Evolutionary conservation across 2,797 vertebrate species (phyloP).

Genomic region (Heteromormyrus szaboi): DNA sequence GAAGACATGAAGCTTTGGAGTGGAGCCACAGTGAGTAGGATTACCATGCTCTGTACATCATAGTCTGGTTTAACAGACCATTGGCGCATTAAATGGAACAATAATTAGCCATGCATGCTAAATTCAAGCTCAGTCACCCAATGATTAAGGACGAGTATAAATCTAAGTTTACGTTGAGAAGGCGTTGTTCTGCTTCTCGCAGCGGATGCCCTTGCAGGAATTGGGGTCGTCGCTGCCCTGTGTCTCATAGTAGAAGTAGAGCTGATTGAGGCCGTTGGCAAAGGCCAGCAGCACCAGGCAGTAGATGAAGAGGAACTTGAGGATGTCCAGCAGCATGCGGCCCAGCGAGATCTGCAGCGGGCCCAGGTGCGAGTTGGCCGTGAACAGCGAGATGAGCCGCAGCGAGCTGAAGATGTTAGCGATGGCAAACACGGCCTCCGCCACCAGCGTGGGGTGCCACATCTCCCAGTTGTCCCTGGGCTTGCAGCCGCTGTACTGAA

Average conservation of each 20-base stretch:
- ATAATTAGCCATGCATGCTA: neutral
- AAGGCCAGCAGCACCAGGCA: slow-evolving; percentile 93
- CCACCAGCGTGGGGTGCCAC: slow-evolving; percentile 95
- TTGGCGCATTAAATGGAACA: neutral
- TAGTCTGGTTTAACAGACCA: neutral
- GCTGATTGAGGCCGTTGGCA: slow-evolving; percentile 92
- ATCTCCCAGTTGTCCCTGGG: slow-evolving; percentile 83
- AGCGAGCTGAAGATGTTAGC: slow-evolving; percentile 98
- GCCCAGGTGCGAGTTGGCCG: slow-evolving; percentile 95
- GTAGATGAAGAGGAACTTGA: slow-evolving; percentile 98
- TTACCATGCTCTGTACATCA: neutral
- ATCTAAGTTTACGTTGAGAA: slow-evolving; percentile 88
- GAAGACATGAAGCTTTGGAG: neutral
- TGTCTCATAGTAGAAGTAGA: slow-evolving; percentile 95
- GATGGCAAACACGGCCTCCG: slow-evolving; percentile 93
- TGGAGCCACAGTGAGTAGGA: neutral
- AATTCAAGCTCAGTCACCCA: neutral
- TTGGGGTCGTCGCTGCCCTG: slow-evolving; percentile 54
- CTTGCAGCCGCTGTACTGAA: slow-evolving; percentile 76
- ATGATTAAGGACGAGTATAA: neutral
- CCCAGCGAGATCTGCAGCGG: slow-evolving; percentile 95
- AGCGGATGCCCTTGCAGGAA: slow-evolving; percentile 90
- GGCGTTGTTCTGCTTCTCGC: slow-evolving; percentile 93
- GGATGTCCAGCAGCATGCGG: slow-evolving; percentile 93
- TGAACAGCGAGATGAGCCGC: slow-evolving; percentile 94